phyloP scores from a whole-genome alignment of 2,888 invertebrate genomes.

The Dugesia japonica region DNA sequence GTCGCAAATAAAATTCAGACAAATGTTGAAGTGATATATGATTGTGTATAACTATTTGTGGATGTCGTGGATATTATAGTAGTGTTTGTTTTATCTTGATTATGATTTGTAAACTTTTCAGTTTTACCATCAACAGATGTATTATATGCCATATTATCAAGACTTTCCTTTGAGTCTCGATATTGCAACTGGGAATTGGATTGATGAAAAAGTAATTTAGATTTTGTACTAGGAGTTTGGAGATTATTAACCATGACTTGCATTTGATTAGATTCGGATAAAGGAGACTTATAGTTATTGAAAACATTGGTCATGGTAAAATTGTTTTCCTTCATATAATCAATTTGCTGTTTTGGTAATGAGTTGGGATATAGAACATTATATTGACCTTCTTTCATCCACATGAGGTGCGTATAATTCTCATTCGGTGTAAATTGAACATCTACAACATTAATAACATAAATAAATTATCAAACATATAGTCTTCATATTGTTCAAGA shows the following conservation, averaged over 20 bases:
- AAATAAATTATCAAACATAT: too few relatives aligned
- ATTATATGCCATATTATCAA: background rate
- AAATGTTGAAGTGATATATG: background rate
- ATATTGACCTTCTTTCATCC: constrained; percentile 20
- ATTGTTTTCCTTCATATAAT: background rate
- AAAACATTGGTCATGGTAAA: background rate
- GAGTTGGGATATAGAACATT: background rate
- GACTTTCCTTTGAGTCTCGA: constrained; percentile 5
- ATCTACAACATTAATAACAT: too few relatives aligned
- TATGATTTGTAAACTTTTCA: background rate
- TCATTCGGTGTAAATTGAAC: background rate
- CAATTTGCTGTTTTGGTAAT: background rate
- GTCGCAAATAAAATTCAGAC: background rate
- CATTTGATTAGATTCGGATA: background rate
- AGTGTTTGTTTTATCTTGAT: background rate
- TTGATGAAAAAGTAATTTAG: background rate
- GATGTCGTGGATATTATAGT: background rate
- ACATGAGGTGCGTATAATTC: background rate
- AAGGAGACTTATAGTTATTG: background rate
- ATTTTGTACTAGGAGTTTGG: background rate
- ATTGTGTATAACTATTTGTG: background rate
- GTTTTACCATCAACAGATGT: background rate
- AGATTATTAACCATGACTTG: constrained; percentile 1
- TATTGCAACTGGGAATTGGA: background rate
- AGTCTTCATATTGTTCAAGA: too few relatives aligned